A percentile compares a stretch with the other conserved stretches of the same genome.
Evolutionary conservation across 1,140 invertebrate species (phyloP).

Genomic region (Drosophila burlai): DNA sequence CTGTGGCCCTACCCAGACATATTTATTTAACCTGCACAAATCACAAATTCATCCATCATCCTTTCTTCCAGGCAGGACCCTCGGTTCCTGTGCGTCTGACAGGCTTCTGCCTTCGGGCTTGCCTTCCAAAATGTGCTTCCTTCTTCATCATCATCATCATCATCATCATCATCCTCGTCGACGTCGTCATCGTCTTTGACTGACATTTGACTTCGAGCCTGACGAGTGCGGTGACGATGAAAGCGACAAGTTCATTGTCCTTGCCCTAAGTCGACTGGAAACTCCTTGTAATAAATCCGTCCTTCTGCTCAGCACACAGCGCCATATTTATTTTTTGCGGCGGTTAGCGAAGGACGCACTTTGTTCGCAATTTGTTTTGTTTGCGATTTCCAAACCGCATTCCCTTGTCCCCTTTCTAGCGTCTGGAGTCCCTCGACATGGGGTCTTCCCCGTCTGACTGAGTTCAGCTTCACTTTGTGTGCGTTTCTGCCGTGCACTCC

Average conservation of each 20-base stretch:
- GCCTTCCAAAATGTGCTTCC: constrained; percentile 46
- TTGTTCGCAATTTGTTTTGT: constrained; percentile 83
- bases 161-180: constrained; percentile 23
- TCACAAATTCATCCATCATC: constrained; percentile 84
- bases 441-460: constrained; percentile 23
- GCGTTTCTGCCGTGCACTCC: constrained; percentile 27
- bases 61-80: constrained; percentile 60
- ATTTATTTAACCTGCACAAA: constrained; percentile 83
- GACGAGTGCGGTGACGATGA: constrained; percentile 74
- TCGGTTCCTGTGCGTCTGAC: constrained; percentile 62
- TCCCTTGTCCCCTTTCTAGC: constrained; percentile 20
- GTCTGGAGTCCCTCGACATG: constrained; percentile 35
- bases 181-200: constrained; percentile 66
- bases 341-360: constrained; percentile 70
- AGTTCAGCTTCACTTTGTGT: constrained; percentile 14
- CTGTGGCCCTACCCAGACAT: constrained; percentile 44
- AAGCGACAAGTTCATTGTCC: constrained; percentile 83
- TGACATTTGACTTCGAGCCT: constrained; percentile 80
- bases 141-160: constrained; percentile 46
- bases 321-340: constrained; percentile 23
- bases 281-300: constrained; percentile 72
- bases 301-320: constrained; percentile 41
- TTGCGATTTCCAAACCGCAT: constrained; percentile 68
- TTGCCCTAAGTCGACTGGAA: constrained; percentile 59
- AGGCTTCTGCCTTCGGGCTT: constrained; percentile 41